Evolutionary conservation across 1,140 invertebrate species (phyloP), one percentile per base, ranked within the genome.

Genomic region (Chlorops oryzae): DNA sequence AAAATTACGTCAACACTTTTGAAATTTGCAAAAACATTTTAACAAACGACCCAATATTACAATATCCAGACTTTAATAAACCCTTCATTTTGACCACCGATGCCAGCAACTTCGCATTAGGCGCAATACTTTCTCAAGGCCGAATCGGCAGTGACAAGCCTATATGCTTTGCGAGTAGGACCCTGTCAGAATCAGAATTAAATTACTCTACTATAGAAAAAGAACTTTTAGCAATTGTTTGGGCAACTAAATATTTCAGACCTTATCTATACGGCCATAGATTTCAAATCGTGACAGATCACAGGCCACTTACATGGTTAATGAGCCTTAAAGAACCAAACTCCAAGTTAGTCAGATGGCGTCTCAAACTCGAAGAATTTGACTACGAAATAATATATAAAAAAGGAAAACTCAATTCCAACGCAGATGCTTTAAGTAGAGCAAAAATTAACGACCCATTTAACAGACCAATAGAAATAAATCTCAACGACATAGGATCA

Each of bases 241-340:
- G 60, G 50, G 68, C 67, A 2, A 59, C 74, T 3, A 63, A 74
- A 55, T 57, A 75, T 43, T 77, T 77, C 49, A 28, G 67, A 50
- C 63, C 63, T 20, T 73, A 73, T 52, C 10, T 73, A 3, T 70
- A 54, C 25, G 69, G 70, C 3, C 42, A 42, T 35, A 54, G 54
- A 56, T 73, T 74, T 39, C 58, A 3, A 15, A 24, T 56, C 7
- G 20, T 35, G 1, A 52, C 51, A 2, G 48, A 52, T 37, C 47
- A 53, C 22, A 42, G 37, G 38, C 47, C 52, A 10, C 17, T 57
- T 20, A 42, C 50, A 53, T 74, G 68, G 63, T 51, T 80, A 35
- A 61, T 61, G 47, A 52, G 54, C 25, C 52, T 73, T 1, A 76
- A 74, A 52, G 59, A 66, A 18, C 49, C 56, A 2, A 61, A 57